Evolutionary conservation across 2,888 invertebrate genomes (phyloP), one percentile per base, ranked within the genome.

Genomic region (Lycia hirtaria): DNA sequence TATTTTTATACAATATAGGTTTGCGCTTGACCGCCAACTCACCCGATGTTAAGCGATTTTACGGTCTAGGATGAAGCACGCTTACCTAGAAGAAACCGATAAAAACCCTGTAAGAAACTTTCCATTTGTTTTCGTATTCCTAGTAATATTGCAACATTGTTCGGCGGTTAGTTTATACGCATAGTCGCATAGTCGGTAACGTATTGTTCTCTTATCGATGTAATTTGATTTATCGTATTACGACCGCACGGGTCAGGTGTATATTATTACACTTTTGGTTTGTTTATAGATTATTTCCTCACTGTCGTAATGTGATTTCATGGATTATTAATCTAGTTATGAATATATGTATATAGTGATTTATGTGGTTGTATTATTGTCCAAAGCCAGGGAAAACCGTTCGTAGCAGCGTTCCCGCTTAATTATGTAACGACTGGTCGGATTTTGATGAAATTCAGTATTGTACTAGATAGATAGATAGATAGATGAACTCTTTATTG

Each of bases 171-270:
- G 14, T 15, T 41, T 26, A 15, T 22, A 22, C 15, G 24, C 41
- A 15, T 41, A 26, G 41, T 26, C 14, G 12, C n/a, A 20, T n/a
- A n/a, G 9, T 40, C 26, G 24, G 2, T 15, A 24, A 3, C 7
- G 12, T 38, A 38, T 22, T 20, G 24, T 14, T 41, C 26, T 24
- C 24, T 41, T 41, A 41, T 41, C 41, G 14, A n/a, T 22, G 22
- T 15, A 41, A 24, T 26, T 41, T 26, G 26, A 50, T 53, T 56
- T 56, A 60, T 56, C 49, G 52, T 17, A 5, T 32, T n/a, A 32
- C 17, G n/a, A n/a, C n/a, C n/a, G n/a, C 19, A 17, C 20, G 30
- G 38, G 15, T 50, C 22, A 51, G 45, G 47, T 57, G 43, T 54
- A 43, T 61, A 41, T 50, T 50, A 52, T 56, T 12, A 14, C 6